Base-by-base conservation (phyloP, 2,113 vertebrate genomes). In the Hiodon tergisus region DNA sequence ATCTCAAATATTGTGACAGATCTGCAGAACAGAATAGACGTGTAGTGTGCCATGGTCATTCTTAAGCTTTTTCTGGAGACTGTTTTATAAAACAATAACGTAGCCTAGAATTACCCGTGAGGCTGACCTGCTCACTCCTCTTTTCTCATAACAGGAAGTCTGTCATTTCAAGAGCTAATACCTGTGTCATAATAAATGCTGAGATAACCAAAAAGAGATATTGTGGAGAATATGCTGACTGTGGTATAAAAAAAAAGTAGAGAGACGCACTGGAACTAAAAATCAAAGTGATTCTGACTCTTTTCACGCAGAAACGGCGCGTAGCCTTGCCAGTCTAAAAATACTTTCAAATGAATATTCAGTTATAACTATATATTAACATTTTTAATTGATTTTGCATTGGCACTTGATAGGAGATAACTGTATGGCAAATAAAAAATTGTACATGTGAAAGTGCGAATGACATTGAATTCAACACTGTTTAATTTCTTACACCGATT, bases 141-240 rank as follows among this genome's bases (percentile, higher is more conserved):
- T 47, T 10, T 71, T 71, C 54, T 48, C 16, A 13, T 71, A 59
- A 71, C 58, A 71, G 47, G 16, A 5, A 47, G 31, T 1, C 46
- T 47, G 17, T 54, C 52, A 6, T 59, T 55, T 16, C 17, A 70
- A 70, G 57, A 16, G 57, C 47, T 47, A 71, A 59, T 71, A 71
- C 57, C 17, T n/a, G 57, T 14, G 46, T 47, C 31, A n/a, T 57
- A 59, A 17, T 17, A 63, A 63, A 6, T 16, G 61, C 61, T 63
- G 16, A 63, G n/a, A 57, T 71, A 31, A 60, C n/a, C 57, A 14
- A 52, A 31, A 59, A 48, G 46, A 71, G 70, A 71, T 48, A 58
- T 46, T 71, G 55, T 71, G 31, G 11, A 6, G 13, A 59, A 60
- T 11, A 31, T 14, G 65, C 46, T 48, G 46, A 67, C 46, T 8